Evolutionary conservation across 2,888 invertebrate species (phyloP), one percentile per base, ranked within the genome.

Genomic region (Ormyrus rosae): DNA sequence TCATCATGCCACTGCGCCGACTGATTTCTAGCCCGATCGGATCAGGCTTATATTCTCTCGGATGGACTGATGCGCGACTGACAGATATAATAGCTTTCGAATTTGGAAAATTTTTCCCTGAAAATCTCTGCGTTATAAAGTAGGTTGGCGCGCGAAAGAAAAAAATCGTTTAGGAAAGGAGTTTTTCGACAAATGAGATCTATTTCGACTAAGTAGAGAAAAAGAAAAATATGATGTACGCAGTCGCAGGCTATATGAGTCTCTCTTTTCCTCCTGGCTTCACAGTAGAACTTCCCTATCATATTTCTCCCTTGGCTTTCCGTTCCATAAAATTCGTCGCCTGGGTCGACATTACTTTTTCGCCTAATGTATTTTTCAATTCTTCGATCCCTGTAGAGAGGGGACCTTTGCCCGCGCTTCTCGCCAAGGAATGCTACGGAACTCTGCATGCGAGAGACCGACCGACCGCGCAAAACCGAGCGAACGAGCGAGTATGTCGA

Each of bases 341-440:
- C 79, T 74, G 69, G 64, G 50, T 64, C 69, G 74, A 80, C 79
- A 70, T 80, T 80, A 74, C 74, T 80, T 80, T 74, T 75, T 80
- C 74, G 74, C 69, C 70, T 80, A 80, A 80, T 80, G 74, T 74
- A 80, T 80, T 74, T 74, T 80, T 80, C 79, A 80, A 80, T 80
- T 74, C 69, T 80, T 80, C 79, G 74, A 80, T 80, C 58, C 34
- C 51, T 67, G 64, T 50, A 48, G 9, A 55, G 48, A 55, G 34
- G 48, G 45, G 45, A 6, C 19, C 63, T 45, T 46, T 55, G 46
- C 9, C 56, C 50, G 61, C 11, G 19, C 55, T 65, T 51, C 51
- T 51, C 51, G 58, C 75, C n/a, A 60, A 34, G 58, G 50, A 48
- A 63, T 13, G 10, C 53, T 10, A 34, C 34, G 34, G 34, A 34